Evolutionary conservation across 2,113 vertebrate species (phyloP).

Genomic region (Ivindomyrus marchei): DNA sequence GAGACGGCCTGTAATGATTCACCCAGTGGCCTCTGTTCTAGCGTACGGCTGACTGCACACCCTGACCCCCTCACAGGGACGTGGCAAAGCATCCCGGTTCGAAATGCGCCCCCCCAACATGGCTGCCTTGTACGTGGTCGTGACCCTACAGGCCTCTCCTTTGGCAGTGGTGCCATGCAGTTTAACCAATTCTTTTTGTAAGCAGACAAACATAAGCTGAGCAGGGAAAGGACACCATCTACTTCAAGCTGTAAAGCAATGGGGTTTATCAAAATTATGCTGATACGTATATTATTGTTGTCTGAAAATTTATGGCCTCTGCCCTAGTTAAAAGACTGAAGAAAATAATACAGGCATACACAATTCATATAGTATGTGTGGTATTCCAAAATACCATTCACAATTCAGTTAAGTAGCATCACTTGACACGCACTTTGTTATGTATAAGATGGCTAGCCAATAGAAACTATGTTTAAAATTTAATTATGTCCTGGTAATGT

Average conservation of each 20-base stretch:
- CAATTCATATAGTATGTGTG: neutral
- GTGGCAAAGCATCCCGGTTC: neutral
- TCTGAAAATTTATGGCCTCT: neutral
- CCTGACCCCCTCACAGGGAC: neutral
- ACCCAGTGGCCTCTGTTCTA: neutral
- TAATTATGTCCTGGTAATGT: constrained; percentile 13
- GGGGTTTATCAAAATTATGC: neutral
- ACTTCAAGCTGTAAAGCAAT: neutral
- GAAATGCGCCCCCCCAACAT: neutral
- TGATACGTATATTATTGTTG: neutral
- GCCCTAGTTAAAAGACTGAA: neutral
- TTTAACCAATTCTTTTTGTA: neutral
- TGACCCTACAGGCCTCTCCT: neutral
- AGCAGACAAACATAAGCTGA: no score
- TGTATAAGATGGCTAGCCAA: constrained; percentile 1
- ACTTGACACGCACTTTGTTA: neutral
- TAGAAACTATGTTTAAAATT: constrained; percentile 11
- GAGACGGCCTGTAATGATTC: constrained; percentile 5
- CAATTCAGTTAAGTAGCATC: neutral
- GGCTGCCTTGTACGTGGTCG: neutral
- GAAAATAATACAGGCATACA: neutral
- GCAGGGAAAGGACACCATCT: neutral
- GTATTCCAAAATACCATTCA: neutral
- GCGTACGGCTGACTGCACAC: neutral
- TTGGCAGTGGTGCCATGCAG: neutral